Base-by-base conservation (phyloP, 2,113 vertebrate species). In the Malurus alboscapulatus region DNA sequence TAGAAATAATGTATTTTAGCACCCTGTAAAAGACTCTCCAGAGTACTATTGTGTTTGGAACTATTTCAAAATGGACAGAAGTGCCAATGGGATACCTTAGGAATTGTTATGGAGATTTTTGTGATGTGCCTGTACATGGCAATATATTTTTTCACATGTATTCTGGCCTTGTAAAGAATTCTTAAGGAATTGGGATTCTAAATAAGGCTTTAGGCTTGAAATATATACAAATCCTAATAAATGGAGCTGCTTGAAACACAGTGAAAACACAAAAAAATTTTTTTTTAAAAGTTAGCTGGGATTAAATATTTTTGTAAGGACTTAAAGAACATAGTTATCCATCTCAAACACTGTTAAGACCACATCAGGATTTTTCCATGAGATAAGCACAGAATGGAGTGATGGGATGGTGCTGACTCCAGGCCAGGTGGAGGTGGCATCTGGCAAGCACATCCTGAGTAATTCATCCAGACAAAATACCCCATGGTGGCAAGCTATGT, bases 71-170 rank as follows among this genome's bases (percentile, higher is more conserved):
- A 74, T 16, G 55, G 88, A 67, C 50, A 69, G 42, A 67, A 84
- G 14, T 63, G 21, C 14, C 42, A 66, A 27, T 50, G 25, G 13
- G 57, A 50, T 83, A 47, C 14, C 8, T 29, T 12, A 51, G 14
- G 19, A 50, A 40, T 27, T 74, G 17, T 55, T 48, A 47, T 4
- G 19, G 55, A 83, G 32, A 69, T 27, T 83, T 88, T 85, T 79
- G 34, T 18, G 54, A 26, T 27, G n/a, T 0, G 0, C 4, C 8
- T 34, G 16, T 40, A 10, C 34, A 54, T 7, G 12, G n/a, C 44
- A 55, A 2, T 72, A 16, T 47, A 24, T 65, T 42, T 75, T 61
- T 26, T 76, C 11, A 29, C 18, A n/a, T 45, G 6, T 4, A 10
- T 83, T 87, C 36, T 45, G n/a, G 17, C 7, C 3, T 51, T 36